These are phyloP conservation scores for Ibidorhyncha struthersii DNA, from an alignment of 2,113 vertebrate species.

Conservation along the genomic window DNA sequence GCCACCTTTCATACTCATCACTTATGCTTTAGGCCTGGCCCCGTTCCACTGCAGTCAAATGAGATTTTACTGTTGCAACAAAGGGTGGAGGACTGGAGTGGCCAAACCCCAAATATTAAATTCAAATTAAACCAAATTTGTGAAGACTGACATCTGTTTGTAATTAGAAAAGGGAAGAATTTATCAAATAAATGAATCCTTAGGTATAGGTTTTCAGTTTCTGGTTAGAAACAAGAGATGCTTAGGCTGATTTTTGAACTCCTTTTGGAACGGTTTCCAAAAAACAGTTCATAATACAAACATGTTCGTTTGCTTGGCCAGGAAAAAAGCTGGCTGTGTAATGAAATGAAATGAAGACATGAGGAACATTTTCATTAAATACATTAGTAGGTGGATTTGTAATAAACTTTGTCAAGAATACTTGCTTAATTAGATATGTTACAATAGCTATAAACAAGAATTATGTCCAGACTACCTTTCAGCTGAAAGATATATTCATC, in stretches of 20 bases:
- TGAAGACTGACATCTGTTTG: background rate
- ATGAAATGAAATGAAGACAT: slow-evolving; percentile 38
- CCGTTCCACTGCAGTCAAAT: background rate
- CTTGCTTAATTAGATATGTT: background rate
- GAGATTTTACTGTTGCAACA: background rate
- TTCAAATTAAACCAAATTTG: background rate
- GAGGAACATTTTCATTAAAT: background rate
- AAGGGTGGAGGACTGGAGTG: background rate
- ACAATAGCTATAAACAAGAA: background rate
- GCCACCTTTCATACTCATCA: background rate
- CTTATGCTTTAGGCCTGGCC: background rate
- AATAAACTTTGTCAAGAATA: background rate
- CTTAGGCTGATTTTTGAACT: background rate
- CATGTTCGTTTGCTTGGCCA: background rate
- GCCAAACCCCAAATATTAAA: background rate
- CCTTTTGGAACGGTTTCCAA: slow-evolving; percentile 4
- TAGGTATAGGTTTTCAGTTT: background rate
- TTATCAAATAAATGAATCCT: background rate
- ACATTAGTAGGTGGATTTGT: background rate
- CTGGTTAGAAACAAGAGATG: background rate
- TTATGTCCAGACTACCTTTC: background rate
- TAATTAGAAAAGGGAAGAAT: background rate
- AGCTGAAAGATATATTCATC: background rate
- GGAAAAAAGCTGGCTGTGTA: background rate
- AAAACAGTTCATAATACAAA: background rate